phyloP scores from a whole-genome alignment of 2,888 invertebrate species.

The Thelaira solivaga region DNA sequence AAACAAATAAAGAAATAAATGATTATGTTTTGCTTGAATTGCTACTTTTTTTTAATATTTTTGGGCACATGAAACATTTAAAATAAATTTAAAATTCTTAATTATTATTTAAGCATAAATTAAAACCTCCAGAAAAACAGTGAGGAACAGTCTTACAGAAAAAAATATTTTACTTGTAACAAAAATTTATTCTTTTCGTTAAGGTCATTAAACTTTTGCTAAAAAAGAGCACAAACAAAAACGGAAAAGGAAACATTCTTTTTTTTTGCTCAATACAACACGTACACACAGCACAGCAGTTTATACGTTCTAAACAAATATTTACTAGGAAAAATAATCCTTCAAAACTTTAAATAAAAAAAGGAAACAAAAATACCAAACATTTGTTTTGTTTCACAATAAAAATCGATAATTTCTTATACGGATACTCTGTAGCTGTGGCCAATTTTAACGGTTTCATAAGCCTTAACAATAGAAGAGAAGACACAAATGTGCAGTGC shows the following conservation, averaged over 20 bases:
- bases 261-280: neutral
- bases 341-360: neutral
- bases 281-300: neutral
- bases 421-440: too few species aligned
- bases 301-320: too few species aligned
- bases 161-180: too few species aligned
- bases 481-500: neutral
- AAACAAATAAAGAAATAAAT: too few species aligned
- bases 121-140: too few species aligned
- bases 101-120: too few species aligned
- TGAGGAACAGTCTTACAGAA: too few species aligned
- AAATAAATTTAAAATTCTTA: too few species aligned
- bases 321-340: slow-evolving; percentile 11
- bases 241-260: slow-evolving; percentile 47
- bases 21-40: too few species aligned
- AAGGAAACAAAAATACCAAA: neutral
- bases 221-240: neutral
- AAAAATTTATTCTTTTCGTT: neutral
- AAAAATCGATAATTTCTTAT: slow-evolving; percentile 53
- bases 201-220: slow-evolving; percentile 46
- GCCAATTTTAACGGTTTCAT: slow-evolving; percentile 36
- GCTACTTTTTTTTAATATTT: too few species aligned
- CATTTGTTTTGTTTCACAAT: slow-evolving; percentile 3
- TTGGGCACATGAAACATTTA: too few species aligned
- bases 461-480: neutral